Evolutionary conservation across 1,140 invertebrate species (phyloP), one percentile per base, ranked within the genome.

Genomic region (Campodea augens): DNA sequence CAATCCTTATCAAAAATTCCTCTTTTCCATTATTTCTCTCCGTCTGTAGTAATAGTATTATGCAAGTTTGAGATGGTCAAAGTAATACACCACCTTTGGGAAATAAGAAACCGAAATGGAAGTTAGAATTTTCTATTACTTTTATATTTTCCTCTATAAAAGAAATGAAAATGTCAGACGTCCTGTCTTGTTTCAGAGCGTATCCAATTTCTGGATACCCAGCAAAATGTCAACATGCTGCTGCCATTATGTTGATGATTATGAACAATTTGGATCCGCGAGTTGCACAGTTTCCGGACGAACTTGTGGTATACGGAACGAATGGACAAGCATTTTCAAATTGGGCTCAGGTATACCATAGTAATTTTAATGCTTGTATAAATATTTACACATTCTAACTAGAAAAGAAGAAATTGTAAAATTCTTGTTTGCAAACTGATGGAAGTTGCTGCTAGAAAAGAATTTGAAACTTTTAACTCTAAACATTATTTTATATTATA

Each of bases 241-340:
- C 69, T 4, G 72, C 73, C 4, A 71, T 80, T 12, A 75, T 77
- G 65, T 64, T 72, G 27, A 77, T 78, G 75, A 74, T 78, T 44
- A 68, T 74, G 61, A 77, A 77, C 53, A 77, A 77, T 56, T 57
- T 77, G 41, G 74, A 78, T 54, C 68, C 66, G 5, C 47, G 54
- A 18, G 72, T 78, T 5, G 75, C 74, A 12, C 53, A 56, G 50
- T 67, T 61, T 51, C 65, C 66, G 10, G 54, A 68, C 22, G 64
- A 68, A 44, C 49, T 67, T 13, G 65, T 78, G 7, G 78, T 74
- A 5, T 78, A 79, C 57, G 77, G 76, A 7, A 74, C 74, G 13
- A 79, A 79, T 58, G 76, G 76, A 4, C 75, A 79, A 57, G 75
- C 75, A 0, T 74, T 78, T 52, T 73, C 71, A 3, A 80, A 80